phyloP scores from a whole-genome alignment of 2,888 invertebrate genomes.

The Hypsopygia costalis region DNA sequence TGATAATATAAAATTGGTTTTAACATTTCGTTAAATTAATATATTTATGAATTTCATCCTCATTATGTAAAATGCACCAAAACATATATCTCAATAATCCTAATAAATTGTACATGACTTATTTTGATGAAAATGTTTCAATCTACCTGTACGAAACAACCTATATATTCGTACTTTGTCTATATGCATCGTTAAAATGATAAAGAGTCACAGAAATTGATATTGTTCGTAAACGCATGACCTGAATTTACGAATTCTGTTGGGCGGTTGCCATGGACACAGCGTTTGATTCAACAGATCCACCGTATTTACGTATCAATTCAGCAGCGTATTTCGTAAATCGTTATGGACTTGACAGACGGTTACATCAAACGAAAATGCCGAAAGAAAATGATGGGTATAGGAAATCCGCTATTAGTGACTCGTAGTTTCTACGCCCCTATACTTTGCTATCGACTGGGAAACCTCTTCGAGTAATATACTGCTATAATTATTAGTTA shows the following conservation, averaged over 20 bases:
- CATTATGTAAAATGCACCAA: no score
- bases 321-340: constrained; percentile 15
- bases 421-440: constrained; percentile 8
- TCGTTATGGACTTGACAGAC: constrained; percentile 13
- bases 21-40: no score
- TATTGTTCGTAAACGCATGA: constrained; percentile 24
- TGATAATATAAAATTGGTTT: no score
- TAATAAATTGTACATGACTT: no score
- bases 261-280: constrained; percentile 36
- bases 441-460: not conserved
- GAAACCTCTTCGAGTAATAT: not conserved
- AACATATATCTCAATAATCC: no score
- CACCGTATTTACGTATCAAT: constrained; percentile 15
- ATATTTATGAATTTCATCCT: no score
- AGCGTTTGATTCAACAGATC: constrained; percentile 30
- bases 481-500: not conserved
- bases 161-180: no score
- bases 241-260: constrained; percentile 35
- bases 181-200: no score
- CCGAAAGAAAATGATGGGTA: constrained; percentile 32
- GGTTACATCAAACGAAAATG: constrained; percentile 33
- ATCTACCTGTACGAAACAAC: no score
- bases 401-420: constrained; percentile 25
- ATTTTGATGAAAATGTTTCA: no score
- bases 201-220: constrained; percentile 6